phyloP scores from a whole-genome alignment of 2,888 invertebrate species.

The Drosophila monieri region DNA sequence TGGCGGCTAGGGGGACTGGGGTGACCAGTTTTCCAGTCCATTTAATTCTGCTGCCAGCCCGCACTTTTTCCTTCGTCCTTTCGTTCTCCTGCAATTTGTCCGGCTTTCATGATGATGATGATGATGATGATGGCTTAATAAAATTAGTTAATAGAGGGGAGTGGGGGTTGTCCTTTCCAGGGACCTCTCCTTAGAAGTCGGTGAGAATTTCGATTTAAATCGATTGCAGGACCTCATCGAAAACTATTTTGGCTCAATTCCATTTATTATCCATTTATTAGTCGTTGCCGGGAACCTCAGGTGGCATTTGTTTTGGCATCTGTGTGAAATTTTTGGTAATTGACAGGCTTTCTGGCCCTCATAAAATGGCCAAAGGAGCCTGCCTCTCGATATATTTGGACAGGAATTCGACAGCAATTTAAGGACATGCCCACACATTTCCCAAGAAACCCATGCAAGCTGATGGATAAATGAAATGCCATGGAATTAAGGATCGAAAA shows the following conservation, averaged over 20 bases:
- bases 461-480: constrained; percentile 1
- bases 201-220: constrained; percentile 23
- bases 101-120: constrained; percentile 41
- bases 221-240: constrained; percentile 29
- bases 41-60: constrained; percentile 73
- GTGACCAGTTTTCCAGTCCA: constrained; percentile 82
- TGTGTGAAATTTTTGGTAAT: neutral
- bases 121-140: constrained; percentile 47
- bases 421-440: neutral
- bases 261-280: constrained; percentile 28
- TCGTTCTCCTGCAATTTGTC: constrained; percentile 35
- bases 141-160: constrained; percentile 48
- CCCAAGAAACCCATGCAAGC: neutral
- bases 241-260: constrained; percentile 42
- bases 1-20: neutral
- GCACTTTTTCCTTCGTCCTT: constrained; percentile 46
- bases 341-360: constrained; percentile 5
- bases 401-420: neutral
- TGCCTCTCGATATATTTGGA: neutral
- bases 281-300: too few species aligned
- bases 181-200: neutral
- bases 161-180: neutral
- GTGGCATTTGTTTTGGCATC: constrained; percentile 11
- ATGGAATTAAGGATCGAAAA: neutral
- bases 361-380: constrained; percentile 11